These are phyloP conservation scores for Labroides dimidiatus DNA, from an alignment of 2,797 vertebrate species.

Conservation along the genomic window DNA sequence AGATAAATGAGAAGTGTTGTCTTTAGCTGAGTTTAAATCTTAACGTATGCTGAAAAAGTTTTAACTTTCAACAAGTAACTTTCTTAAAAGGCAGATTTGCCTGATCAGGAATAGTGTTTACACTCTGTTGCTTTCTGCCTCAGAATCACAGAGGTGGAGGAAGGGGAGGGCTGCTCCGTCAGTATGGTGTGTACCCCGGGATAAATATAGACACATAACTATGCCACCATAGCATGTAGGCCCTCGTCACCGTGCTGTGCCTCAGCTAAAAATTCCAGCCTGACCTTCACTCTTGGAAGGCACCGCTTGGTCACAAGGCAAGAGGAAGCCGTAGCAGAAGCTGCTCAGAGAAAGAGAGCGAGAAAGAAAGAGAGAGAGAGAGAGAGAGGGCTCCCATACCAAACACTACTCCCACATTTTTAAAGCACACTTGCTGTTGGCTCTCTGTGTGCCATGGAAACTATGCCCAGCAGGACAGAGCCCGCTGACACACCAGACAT, in stretches of 20 bases:
- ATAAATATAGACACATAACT: conserved; percentile 94
- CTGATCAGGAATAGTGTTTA: conserved; percentile 62
- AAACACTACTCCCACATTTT: conserved; percentile 65
- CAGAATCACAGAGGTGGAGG: conserved; percentile 77
- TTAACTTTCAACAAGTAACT: neutral
- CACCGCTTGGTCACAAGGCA: conserved; percentile 82
- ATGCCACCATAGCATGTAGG: conserved; percentile 87
- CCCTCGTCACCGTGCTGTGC: conserved; percentile 87
- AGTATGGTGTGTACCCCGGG: conserved; percentile 91
- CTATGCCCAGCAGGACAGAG: conserved; percentile 57
- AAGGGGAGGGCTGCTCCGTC: conserved; percentile 87
- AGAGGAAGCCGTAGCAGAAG: conserved; percentile 64
- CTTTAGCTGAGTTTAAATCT: neutral
- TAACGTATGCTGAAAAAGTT: neutral
- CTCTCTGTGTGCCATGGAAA: conserved; percentile 67
- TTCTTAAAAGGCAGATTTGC: neutral
- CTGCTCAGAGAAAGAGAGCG: conserved; percentile 34
- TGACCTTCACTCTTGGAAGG: conserved; percentile 90
- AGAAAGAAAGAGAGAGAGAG: conserved; percentile 26
- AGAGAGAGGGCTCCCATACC: conserved; percentile 52
- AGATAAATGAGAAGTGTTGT: neutral
- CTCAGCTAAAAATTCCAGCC: conserved; percentile 93
- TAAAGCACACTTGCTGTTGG: conserved; percentile 59
- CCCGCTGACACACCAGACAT: conserved; percentile 58
- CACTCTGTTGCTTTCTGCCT: conserved; percentile 58